Evolutionary conservation across 2,888 invertebrate species (phyloP).

Genomic region (Oconnorella tubifera): DNA sequence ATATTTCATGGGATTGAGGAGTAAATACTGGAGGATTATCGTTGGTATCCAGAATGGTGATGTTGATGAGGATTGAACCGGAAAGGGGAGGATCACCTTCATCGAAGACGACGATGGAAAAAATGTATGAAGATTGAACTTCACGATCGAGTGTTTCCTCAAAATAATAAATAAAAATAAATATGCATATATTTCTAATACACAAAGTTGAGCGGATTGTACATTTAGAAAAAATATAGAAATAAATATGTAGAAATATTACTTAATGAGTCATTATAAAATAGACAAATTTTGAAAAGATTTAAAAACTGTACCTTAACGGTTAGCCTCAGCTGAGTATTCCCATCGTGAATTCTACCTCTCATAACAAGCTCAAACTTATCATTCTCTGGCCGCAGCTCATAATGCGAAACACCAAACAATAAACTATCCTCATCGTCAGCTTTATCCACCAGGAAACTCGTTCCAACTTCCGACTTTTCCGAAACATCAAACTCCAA

Average conservation of each 20-base stretch:
- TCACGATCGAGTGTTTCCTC: constrained; percentile 24
- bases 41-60: constrained; percentile 30
- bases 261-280: too few relatives aligned
- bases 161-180: too few relatives aligned
- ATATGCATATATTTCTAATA: too few relatives aligned
- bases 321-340: neutral
- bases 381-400: constrained; percentile 16
- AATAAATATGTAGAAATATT: too few relatives aligned
- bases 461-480: constrained; percentile 24
- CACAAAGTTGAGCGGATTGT: too few relatives aligned
- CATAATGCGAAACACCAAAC: constrained; percentile 25
- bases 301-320: neutral
- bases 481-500: constrained; percentile 28
- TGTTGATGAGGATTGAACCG: constrained; percentile 25
- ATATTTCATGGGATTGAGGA: constrained; percentile 20
- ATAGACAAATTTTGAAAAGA: too few relatives aligned
- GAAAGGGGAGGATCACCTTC: constrained; percentile 65
- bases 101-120: constrained; percentile 82
- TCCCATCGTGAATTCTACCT: neutral
- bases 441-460: constrained; percentile 28
- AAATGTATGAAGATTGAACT: constrained; percentile 58
- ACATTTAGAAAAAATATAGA: too few relatives aligned
- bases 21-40: constrained; percentile 33
- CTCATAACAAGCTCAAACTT: constrained; percentile 14
- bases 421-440: constrained; percentile 27